A percentile compares a stretch with the other conserved stretches of the same genome.
Conservation (phyloP, 2,797 vertebrate genomes). For the Esox masquinongy region DNA sequence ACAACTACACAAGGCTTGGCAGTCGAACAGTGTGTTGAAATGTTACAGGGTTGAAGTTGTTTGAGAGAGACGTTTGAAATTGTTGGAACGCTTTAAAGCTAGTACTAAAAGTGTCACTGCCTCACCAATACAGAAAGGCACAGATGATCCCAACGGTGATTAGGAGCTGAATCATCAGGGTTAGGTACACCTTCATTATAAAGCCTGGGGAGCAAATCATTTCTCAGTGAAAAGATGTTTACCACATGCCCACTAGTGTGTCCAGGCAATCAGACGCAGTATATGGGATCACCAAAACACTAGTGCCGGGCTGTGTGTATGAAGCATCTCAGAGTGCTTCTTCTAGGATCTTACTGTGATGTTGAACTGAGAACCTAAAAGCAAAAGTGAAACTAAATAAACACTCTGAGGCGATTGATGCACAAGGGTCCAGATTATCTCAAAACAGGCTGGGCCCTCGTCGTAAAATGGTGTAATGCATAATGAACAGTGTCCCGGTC, state of each 20-base stretch:
- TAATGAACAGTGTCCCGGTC: not conserved
- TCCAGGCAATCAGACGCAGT: not conserved
- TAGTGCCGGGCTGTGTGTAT: not conserved
- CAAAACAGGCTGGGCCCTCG: not conserved
- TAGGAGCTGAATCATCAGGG: constrained; percentile 74
- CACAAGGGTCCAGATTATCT: not conserved
- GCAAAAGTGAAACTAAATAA: not conserved
- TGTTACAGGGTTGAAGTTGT: not conserved
- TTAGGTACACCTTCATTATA: constrained; percentile 77
- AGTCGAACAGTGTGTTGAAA: no score
- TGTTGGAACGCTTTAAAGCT: not conserved
- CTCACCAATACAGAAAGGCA: constrained; percentile 79
- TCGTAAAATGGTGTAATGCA: not conserved
- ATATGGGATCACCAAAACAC: not conserved
- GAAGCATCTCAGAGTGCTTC: no score
- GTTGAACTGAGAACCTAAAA: not conserved
- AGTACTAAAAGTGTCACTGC: not conserved
- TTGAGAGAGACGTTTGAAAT: not conserved
- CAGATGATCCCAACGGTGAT: constrained; percentile 79
- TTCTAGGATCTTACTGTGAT: no score
- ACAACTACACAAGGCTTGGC: no score
- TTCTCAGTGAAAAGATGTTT: constrained; percentile 7
- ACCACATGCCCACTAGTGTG: not conserved
- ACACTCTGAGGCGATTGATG: not conserved
- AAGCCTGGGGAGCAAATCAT: constrained; percentile 64